phyloP scores from a whole-genome alignment of 2,113 vertebrate species.

The Artemisiospiza belli region DNA sequence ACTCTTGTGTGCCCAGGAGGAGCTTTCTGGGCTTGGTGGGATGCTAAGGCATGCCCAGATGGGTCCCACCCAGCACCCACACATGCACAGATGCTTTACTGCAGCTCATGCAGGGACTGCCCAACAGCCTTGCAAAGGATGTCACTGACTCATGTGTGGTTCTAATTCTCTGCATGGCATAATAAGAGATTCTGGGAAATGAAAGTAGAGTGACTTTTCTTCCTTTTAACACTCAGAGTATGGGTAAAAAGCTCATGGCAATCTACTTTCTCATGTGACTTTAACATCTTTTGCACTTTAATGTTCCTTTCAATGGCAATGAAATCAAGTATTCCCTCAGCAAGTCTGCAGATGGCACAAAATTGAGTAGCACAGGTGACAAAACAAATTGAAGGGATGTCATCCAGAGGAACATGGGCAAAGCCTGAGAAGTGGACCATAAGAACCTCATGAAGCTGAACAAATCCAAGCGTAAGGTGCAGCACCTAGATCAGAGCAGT shows the following conservation, averaged over 20 bases:
- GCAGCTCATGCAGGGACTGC: not conserved
- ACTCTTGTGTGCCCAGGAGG: accelerated
- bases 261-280: not conserved
- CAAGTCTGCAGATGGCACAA: not conserved
- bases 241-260: not conserved
- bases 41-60: not conserved
- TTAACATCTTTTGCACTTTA: not conserved
- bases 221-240: not conserved
- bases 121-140: not conserved
- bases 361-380: not conserved
- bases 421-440: not conserved
- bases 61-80: not conserved
- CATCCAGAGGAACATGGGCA: not conserved
- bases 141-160: not conserved
- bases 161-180: accelerated
- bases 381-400: not conserved
- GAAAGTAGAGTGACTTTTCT: accelerated
- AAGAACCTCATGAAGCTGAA: not conserved
- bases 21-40: accelerated
- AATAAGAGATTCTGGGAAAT: not conserved
- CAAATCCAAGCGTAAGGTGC: not conserved
- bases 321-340: not conserved
- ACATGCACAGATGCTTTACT: accelerated
- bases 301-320: not conserved
- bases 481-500: not conserved